Base-by-base conservation (phyloP, 92 coral and sea anemone genomes). In the Parazoanthus darwini region DNA sequence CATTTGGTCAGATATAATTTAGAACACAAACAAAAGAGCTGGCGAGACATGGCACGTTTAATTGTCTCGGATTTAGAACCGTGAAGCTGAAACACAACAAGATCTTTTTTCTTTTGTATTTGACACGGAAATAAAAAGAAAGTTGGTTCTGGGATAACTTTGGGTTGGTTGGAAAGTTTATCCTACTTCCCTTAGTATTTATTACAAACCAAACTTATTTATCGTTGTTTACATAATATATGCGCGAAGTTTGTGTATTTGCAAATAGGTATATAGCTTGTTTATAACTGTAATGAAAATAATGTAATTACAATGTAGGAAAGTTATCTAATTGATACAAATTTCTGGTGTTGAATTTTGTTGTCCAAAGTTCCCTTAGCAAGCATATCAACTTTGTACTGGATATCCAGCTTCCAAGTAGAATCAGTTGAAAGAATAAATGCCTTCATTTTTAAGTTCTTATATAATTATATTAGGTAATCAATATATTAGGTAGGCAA, bases 231-330 rank as follows among this genome's bases (percentile, higher is more conserved):
- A 76, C 46, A 37, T 44, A 76, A 44, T 37, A 44, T 20, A 76
- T 37, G 51, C 25, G 54, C 46, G 23, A 5, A 35, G 18, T 76
- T 6, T 36, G 13, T 18, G 44, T 75, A 6, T 75, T 36, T 74
- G 44, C 44, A 75, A 18, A 25, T 75, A 9, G 2, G 2, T 75
- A 37, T 76, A 76, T 76, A 76, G 79, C 9, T 54, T 76, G 79
- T 76, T 76, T 76, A 54, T 39, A 76, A 76, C 26, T 75, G 26
- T 20, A 75, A 75, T 75, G 79, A 75, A 75, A 38, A 39, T 75
- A 38, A 39, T 75, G 10, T 38, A 75, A 38, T 48, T 37, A 20
- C 33, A 54, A 3, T 13, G 20, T 63, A 18, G 2, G 70, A 63
- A 63, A 3, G 3, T 37, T 37, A 20, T 75, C 25, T 3, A 14